A percentile compares a stretch with the other conserved stretches of the same genome.
Conservation (phyloP, 1,140 invertebrate genomes). For the Drosophila nebulosa region DNA sequence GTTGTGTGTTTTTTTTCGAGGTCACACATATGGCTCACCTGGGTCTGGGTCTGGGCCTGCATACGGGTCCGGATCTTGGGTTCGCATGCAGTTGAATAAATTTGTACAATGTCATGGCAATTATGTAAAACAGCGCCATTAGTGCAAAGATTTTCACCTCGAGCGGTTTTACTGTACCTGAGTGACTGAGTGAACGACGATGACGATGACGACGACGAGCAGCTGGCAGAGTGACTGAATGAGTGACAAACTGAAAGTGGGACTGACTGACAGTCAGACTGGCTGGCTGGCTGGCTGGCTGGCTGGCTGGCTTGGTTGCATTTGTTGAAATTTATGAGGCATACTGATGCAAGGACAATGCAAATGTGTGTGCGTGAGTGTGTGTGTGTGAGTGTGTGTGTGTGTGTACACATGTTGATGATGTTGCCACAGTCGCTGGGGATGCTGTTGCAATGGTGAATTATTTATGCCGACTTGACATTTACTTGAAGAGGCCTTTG, state of each 20-base stretch:
- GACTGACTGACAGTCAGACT: constrained; percentile 23
- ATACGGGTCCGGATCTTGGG: constrained; percentile 21
- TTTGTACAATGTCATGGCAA: constrained; percentile 78
- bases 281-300: constrained; percentile 11
- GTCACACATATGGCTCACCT: constrained; percentile 58
- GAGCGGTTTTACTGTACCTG: constrained; percentile 47
- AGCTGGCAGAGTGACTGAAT: constrained; percentile 18
- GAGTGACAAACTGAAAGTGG: no score
- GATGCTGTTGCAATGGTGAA: constrained; percentile 44
- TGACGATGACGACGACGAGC: not conserved
- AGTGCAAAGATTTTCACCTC: constrained; percentile 79
- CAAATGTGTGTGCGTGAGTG: constrained; percentile 24
- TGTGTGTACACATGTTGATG: constrained; percentile 53
- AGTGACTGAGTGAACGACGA: constrained; percentile 17
- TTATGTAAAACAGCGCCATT: constrained; percentile 77
- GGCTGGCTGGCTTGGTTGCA: constrained; percentile 43
- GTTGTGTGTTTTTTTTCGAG: constrained; percentile 33
- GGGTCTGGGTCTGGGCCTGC: constrained; percentile 19
- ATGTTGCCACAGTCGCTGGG: constrained; percentile 11
- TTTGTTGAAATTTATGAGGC: constrained; percentile 76
- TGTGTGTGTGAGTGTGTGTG: constrained; percentile 42
- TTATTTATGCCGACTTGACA: constrained; percentile 73
- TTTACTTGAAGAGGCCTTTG: constrained; percentile 54
- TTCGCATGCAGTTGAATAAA: constrained; percentile 70
- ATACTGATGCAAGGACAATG: constrained; percentile 73